Percentiles rank a stretch among this genome's conserved stretches.
These are phyloP conservation scores for Erynnis tages DNA, from an alignment of 2,888 invertebrate genomes.

Conservation along the genomic window DNA sequence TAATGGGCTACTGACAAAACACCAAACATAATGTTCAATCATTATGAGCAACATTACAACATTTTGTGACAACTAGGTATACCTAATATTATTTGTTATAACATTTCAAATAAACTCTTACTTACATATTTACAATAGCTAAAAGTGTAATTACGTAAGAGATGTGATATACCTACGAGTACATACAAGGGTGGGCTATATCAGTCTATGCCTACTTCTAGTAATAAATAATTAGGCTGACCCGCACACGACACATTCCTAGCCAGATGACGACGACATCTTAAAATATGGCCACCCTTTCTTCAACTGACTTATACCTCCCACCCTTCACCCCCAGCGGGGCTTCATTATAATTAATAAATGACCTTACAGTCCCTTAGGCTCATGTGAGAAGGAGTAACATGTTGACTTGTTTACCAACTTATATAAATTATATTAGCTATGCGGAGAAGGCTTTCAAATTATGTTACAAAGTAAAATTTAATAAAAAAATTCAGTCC, in stretches of 20 bases:
- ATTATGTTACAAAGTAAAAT: too few relatives aligned
- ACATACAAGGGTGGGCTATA: not conserved
- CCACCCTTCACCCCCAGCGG: conserved; percentile 44
- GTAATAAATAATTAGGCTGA: conserved; percentile 61
- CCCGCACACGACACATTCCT: conserved; percentile 61
- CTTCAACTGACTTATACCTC: conserved; percentile 62
- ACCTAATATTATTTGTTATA: too few relatives aligned
- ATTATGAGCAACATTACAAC: too few relatives aligned
- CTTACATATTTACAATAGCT: too few relatives aligned
- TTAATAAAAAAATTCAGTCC: too few relatives aligned
- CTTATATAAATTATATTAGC: conserved; percentile 21
- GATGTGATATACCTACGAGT: too few relatives aligned
- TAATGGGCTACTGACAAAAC: too few relatives aligned
- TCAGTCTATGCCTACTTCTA: conserved; percentile 27
- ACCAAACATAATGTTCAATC: too few relatives aligned
- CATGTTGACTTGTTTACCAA: conserved; percentile 26
- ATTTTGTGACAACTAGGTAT: too few relatives aligned
- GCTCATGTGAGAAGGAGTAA: conserved; percentile 23
- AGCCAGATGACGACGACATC: conserved; percentile 72
- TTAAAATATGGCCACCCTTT: conserved; percentile 77
- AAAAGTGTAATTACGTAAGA: too few relatives aligned
- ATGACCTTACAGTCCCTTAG: conserved; percentile 52
- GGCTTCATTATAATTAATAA: conserved; percentile 78
- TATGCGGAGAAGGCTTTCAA: not conserved
- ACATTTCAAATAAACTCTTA: too few relatives aligned